A percentile compares a stretch with the other conserved stretches of the same genome.
Conservation (phyloP, 1,140 invertebrate genomes). For the Scaptomyza montana region DNA sequence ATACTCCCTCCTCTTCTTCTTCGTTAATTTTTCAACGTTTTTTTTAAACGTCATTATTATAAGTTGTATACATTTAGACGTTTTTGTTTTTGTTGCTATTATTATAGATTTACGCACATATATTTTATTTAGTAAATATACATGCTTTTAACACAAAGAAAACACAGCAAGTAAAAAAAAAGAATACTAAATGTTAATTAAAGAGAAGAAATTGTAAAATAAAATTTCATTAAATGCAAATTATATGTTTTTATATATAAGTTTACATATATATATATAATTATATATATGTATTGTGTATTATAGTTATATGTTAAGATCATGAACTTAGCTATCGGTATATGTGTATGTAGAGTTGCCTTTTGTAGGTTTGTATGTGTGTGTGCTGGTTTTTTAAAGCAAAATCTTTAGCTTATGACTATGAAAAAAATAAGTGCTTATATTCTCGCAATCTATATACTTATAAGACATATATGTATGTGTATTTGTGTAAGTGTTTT, state of each 20-base stretch:
- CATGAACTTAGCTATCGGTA: constrained; percentile 28
- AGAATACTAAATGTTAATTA: constrained; percentile 3
- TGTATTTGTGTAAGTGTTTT: constrained; percentile 21
- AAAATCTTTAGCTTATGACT: constrained; percentile 53
- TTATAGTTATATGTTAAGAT: constrained; percentile 33
- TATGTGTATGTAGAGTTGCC: constrained; percentile 23
- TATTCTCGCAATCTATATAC: constrained; percentile 7
- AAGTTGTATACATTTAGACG: too few relatives aligned
- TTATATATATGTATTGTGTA: constrained; percentile 13
- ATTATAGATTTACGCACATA: constrained; percentile 1
- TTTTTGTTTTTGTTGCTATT: neutral
- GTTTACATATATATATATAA: neutral
- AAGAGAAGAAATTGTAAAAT: constrained; percentile 11
- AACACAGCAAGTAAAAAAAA: constrained; percentile 6
- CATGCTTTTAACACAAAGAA: constrained; percentile 24
- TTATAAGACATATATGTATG: constrained; percentile 9
- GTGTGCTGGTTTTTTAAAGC: constrained; percentile 31
- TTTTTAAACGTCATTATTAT: neutral
- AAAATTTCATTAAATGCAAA: constrained; percentile 50
- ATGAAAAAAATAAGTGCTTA: constrained; percentile 41
- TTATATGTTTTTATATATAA: constrained; percentile 20
- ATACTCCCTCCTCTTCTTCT: constrained; percentile 8
- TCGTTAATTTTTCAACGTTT: neutral
- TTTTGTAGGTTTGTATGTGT: constrained; percentile 18
- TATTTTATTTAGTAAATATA: constrained; percentile 19